phyloP scores from a whole-genome alignment of 2,888 invertebrate genomes.

The Chloroclystis v-ata region DNA sequence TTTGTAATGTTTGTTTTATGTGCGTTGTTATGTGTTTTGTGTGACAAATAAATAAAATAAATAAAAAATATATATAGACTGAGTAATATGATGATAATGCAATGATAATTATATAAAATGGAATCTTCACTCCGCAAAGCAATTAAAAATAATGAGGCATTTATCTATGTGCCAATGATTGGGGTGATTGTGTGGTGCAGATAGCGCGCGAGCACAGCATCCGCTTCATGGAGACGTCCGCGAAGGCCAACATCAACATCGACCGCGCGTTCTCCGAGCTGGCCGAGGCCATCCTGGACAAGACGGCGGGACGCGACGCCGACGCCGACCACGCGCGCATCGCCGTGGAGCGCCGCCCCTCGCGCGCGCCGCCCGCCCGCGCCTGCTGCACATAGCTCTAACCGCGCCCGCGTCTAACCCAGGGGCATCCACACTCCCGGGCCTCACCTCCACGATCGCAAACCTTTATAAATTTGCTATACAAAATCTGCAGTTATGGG shows the following conservation, averaged over 20 bases:
- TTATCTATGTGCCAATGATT: no score
- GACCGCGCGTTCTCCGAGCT: constrained; percentile 96
- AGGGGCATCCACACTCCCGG: neutral
- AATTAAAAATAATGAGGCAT: no score
- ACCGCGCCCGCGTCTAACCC: no score
- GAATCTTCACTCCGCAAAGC: no score
- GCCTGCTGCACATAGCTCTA: constrained; percentile 60
- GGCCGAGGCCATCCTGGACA: constrained; percentile 96
- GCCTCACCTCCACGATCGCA: neutral
- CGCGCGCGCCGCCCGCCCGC: constrained; percentile 78
- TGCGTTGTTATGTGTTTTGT: no score
- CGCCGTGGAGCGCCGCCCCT: constrained; percentile 84
- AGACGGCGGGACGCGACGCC: constrained; percentile 89
- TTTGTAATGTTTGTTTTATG: no score
- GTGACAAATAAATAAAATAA: no score
- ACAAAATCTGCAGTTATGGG: neutral
- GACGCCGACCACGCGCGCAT: constrained; percentile 79
- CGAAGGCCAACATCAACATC: constrained; percentile 97
- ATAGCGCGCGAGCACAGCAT: constrained; percentile 97
- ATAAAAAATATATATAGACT: no score
- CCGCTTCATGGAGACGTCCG: constrained; percentile 98
- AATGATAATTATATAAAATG: no score
- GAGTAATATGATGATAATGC: no score
- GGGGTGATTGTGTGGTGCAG: no score
- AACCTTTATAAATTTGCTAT: neutral